Conservation (phyloP, 1,140 invertebrate genomes). For the Pachypsylla venusta region DNA sequence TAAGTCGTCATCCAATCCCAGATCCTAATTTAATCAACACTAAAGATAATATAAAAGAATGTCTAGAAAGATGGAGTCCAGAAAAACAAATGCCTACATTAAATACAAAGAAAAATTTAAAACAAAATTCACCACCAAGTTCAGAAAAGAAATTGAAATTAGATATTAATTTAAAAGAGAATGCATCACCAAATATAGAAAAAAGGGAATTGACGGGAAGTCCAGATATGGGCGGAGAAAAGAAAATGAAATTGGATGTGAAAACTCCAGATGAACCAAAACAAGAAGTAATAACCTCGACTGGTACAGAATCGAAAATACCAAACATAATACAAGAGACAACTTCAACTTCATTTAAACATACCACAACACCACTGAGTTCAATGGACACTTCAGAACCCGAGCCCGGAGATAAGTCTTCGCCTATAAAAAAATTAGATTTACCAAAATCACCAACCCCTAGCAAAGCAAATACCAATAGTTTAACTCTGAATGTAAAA, state of each 20-base stretch:
- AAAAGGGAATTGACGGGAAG: neutral
- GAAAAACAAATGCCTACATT: neutral
- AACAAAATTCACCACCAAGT: neutral
- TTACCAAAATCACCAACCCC: no score
- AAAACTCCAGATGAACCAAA: neutral
- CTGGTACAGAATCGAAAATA: no score
- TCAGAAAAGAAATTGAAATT: conserved; percentile 5
- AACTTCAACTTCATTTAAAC: neutral
- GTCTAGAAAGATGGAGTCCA: conserved; percentile 63
- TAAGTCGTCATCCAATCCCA: conserved; percentile 34
- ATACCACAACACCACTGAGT: neutral
- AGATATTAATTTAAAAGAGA: neutral
- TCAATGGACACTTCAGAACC: no score
- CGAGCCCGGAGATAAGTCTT: no score
- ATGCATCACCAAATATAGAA: neutral
- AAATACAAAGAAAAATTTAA: conserved; percentile 6
- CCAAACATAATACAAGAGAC: no score
- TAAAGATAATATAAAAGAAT: conserved; percentile 69
- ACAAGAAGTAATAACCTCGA: neutral
- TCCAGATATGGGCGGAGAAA: neutral
- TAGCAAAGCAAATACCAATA: no score
- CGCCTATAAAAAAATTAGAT: no score
- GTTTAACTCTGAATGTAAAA: no score
- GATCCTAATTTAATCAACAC: conserved; percentile 26
- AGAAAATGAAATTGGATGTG: neutral